Base-by-base conservation (phyloP, 2,797 vertebrate genomes). In the Lacerta viridis region DNA sequence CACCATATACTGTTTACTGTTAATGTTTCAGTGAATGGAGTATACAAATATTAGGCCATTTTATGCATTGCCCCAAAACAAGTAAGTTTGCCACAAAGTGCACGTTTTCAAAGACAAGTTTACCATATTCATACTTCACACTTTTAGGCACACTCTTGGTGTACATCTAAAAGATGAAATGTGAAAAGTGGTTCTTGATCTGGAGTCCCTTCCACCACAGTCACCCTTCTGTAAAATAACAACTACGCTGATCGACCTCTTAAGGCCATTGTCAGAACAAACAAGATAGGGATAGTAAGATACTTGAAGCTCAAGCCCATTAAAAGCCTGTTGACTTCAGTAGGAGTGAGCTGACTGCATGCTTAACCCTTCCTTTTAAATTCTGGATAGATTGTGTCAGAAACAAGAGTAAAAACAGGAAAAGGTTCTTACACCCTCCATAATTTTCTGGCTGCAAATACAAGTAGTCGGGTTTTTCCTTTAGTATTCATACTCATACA, bases 391-490 rank as follows among this genome's bases (percentile, higher is more conserved):
- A 39, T 59, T 74, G 46, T 59, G 33, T 23, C 23, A 50, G 46
- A 79, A 50, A 68, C 20, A 68, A 68, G 25, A 68, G 27, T 25
- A 85, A 59, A 61, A 85, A 36, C 41, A 23, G 36, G 46, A 55
- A 13, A 36, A 85, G 55, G n/a, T 55, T 79, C 43, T 79, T 69
- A 86, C 43, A 50, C 20, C n/a, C 8, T 64, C 74, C 55, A 36
- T 46, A 64, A 46, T 84, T 78, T 78, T 27, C 33, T 79, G 20
- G 18, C 39, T 33, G 41, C 74, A 13, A 39, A 13, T 72, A 78
- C 46, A 88, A 89, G 10, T 85, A 43, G 59, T 83, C 87, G 83
- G 36, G 23, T n/a, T 79, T 86, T 88, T 46, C 46, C 71, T 74
- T 39, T 23, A 5, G 18, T 85, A 43, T 71, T 72, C 23, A 43